Percentiles rank a stretch among this genome's conserved stretches.
phyloP scores from a whole-genome alignment of 2,797 vertebrate genomes.

The Bovichtus variegatus region DNA sequence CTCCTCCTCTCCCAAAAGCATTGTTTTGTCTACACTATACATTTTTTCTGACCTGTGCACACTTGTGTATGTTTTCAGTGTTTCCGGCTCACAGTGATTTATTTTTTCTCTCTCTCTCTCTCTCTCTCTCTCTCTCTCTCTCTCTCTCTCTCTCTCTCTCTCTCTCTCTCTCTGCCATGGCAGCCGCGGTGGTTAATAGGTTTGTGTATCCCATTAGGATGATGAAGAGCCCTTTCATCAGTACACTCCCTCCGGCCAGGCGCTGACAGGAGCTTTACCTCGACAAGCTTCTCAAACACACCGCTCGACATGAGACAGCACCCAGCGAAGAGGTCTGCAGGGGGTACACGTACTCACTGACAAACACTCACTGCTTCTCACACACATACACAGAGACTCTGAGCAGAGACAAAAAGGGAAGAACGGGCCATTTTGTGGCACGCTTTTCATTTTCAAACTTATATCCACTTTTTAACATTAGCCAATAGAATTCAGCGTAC shows the following conservation, averaged over 20 bases:
- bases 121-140: too few relatives aligned
- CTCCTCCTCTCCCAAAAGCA: constrained; percentile 45
- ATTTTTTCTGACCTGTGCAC: constrained; percentile 54
- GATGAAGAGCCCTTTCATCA: constrained; percentile 89
- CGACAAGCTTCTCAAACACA: constrained; percentile 84
- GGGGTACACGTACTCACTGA: constrained; percentile 63
- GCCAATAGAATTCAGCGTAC: constrained; percentile 32
- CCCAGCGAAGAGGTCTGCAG: constrained; percentile 68
- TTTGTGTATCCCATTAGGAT: constrained; percentile 88
- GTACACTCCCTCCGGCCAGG: constrained; percentile 81
- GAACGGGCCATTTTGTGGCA: constrained; percentile 43
- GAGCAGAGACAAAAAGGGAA: constrained; percentile 14
- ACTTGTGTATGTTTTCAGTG: constrained; percentile 55
- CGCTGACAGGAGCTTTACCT: constrained; percentile 87
- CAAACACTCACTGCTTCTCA: constrained; percentile 53
- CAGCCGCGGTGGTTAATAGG: constrained; percentile 83
- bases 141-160: constrained; percentile 35
- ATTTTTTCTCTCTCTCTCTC: too few relatives aligned
- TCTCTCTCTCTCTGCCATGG: constrained; percentile 65
- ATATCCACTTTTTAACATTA: constrained; percentile 39
- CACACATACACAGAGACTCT: constrained; percentile 31
- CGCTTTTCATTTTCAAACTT: constrained; percentile 59
- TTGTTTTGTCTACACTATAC: constrained; percentile 59
- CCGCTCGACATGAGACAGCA: constrained; percentile 78
- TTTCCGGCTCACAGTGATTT: too few relatives aligned